Evolutionary conservation across 2,888 invertebrate genomes (phyloP).

Genomic region (Drepanosiphum platanoidis): DNA sequence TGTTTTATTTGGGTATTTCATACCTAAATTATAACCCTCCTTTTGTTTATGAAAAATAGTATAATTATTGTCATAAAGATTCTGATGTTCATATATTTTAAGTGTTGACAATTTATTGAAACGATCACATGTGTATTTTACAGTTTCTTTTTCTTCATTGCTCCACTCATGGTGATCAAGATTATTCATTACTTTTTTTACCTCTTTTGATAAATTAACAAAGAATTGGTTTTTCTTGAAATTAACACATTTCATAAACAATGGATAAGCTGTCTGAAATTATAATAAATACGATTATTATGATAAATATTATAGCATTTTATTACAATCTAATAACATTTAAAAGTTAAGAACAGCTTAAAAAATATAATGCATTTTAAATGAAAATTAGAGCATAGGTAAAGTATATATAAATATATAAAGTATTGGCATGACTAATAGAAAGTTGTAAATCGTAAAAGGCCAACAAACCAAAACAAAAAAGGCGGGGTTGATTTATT

Average conservation of each 20-base stretch:
- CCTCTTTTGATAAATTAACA: not conserved
- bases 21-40: not conserved
- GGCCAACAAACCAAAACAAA: too few relatives aligned
- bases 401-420: not conserved
- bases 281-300: constrained; percentile 3
- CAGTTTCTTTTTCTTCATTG: not conserved
- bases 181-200: not conserved
- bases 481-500: too few relatives aligned
- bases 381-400: not conserved
- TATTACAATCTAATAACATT: not conserved
- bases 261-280: constrained; percentile 27
- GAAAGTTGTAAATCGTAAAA: too few relatives aligned
- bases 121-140: not conserved
- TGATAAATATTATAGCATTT: not conserved
- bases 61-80: not conserved
- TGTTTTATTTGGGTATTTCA: not conserved
- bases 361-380: not conserved
- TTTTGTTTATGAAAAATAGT: not conserved
- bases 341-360: too few relatives aligned
- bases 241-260: not conserved
- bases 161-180: not conserved
- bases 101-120: constrained; percentile 6
- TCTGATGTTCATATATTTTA: not conserved
- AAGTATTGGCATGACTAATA: too few relatives aligned
- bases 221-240: constrained; percentile 29